Conservation (phyloP, 2,113 vertebrate species). For the Aramus guarauna region DNA sequence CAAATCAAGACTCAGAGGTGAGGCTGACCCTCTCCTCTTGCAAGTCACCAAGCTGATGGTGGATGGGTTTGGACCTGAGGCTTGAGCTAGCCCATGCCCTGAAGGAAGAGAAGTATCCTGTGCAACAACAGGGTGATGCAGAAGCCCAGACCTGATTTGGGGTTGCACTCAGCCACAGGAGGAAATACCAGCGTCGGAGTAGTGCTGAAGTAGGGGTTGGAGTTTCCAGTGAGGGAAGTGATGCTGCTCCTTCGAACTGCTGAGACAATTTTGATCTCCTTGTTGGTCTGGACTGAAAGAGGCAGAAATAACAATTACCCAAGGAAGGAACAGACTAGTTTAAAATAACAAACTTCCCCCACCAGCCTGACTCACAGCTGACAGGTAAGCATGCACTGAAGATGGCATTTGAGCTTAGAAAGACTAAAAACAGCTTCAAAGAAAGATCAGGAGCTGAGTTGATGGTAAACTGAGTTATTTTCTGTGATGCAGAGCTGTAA, state of each 20-base stretch:
- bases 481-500: not conserved
- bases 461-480: not conserved
- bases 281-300: slow-evolving; percentile 69
- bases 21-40: not conserved
- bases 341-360: not conserved
- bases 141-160: slow-evolving; percentile 81
- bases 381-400: not conserved
- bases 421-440: not conserved
- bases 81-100: not conserved
- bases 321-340: not conserved
- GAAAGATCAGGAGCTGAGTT: not conserved
- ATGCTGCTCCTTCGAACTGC: slow-evolving; percentile 71
- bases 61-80: not conserved
- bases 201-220: slow-evolving; percentile 63
- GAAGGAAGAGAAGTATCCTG: not conserved
- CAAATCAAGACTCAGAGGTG: not conserved
- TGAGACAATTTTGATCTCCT: slow-evolving; percentile 72
- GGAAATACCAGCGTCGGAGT: slow-evolving; percentile 38
- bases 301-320: not conserved
- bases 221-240: slow-evolving; percentile 66
- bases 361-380: not conserved
- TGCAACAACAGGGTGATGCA: not conserved
- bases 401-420: not conserved
- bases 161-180: slow-evolving; percentile 75
- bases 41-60: not conserved